Evolutionary conservation across 2,888 invertebrate species (phyloP), one percentile per base, ranked within the genome.

Genomic region (Brachycybe producta): DNA sequence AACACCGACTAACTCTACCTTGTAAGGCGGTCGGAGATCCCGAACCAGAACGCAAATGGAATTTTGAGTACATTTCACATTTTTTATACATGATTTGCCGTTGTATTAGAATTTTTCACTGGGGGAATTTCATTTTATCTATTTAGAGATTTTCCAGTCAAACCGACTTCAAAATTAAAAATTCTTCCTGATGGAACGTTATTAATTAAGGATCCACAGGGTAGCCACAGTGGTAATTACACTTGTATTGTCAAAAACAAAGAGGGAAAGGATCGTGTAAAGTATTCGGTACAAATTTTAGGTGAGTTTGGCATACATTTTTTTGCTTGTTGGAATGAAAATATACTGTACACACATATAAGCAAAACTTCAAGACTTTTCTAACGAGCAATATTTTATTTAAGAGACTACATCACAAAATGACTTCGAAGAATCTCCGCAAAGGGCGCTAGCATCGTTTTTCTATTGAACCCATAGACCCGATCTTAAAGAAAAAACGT

Each of bases 141-240:
- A n/a, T 5, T 13, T 3, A 11, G 24, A n/a, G 38, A 36, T 3
- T n/a, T 38, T 38, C 7, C 34, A 45, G 45, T 52, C 5, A 52
- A 49, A 15, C 42, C 17, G 7, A 52, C 21, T 49, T n/a, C 27
- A 1, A 47, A 32, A 15, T 19, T 52, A 11, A 52, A 55, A 21
- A 54, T 63, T 15, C 52, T 60, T 13, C 84, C 85, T 15, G 91
- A 92, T 68, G 92, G 92, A 24, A 86, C 90, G 0, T 71, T 94
- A n/a, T 78, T 86, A 61, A 85, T 94, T 54, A 84, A 84, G 53
- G 84, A 87, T 57, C 87, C 91, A 0, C 82, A 84, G 43, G 78
- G 90, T 24, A 80, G 81, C 55, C 92, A 94, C 70, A 88, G 88
- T 49, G 92, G 90, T 49, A 92, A 92, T 68, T 94, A 94, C 66